Evolutionary conservation across 2,888 invertebrate genomes (phyloP).

Genomic region (Phania funesta): DNA sequence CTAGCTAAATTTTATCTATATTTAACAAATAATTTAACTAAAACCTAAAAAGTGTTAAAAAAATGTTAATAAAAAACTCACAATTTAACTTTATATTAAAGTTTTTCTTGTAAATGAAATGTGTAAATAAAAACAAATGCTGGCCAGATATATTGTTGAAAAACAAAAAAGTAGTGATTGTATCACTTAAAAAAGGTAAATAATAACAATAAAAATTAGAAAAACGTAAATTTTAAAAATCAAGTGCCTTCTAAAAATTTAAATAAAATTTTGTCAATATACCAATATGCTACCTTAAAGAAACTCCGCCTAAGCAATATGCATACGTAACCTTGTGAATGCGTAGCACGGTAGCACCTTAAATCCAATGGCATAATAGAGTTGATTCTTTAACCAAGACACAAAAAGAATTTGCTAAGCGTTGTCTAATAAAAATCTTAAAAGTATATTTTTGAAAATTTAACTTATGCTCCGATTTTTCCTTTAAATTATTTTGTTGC

Average conservation of each 20-base stretch:
- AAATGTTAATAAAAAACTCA: constrained; percentile 1
- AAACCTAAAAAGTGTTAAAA: constrained; percentile 16
- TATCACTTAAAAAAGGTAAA: constrained; percentile 77
- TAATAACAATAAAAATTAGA: constrained; percentile 67
- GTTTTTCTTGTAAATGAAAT: constrained; percentile 15
- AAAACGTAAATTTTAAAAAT: background rate
- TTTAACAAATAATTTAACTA: constrained; percentile 19
- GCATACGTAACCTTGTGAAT: constrained; percentile 80
- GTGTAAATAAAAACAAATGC: constrained; percentile 46
- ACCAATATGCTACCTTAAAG: constrained; percentile 50
- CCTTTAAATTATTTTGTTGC: background rate
- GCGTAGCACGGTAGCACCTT: constrained; percentile 80
- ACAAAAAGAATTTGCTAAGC: constrained; percentile 22
- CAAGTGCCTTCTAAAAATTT: background rate
- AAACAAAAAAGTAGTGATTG: constrained; percentile 69
- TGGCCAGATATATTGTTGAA: constrained; percentile 47
- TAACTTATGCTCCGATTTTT: background rate
- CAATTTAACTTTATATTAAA: constrained; percentile 1
- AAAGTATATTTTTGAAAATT: background rate
- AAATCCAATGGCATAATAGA: constrained; percentile 70
- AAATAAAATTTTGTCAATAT: constrained; percentile 21
- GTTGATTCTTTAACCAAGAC: constrained; percentile 40
- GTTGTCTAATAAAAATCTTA: background rate
- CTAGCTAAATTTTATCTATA: constrained; percentile 16
- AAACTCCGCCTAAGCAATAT: constrained; percentile 65